Conservation (phyloP, 2,113 vertebrate genomes). For the Bombycilla garrulus region DNA sequence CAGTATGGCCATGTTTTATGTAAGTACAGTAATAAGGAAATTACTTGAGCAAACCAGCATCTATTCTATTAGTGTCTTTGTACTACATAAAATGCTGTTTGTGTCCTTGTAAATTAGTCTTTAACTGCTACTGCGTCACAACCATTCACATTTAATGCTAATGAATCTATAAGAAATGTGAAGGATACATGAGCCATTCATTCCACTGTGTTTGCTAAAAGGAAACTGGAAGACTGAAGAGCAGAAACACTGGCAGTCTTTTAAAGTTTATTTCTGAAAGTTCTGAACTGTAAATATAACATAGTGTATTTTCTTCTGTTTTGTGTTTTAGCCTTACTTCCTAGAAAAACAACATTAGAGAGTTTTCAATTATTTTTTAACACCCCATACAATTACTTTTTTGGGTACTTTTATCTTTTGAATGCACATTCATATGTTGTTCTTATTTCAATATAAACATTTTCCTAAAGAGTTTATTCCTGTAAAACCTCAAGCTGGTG, state of each 20-base stretch:
- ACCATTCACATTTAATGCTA: not conserved
- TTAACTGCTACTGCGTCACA: not conserved
- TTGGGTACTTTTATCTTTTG: not conserved
- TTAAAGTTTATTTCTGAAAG: not conserved
- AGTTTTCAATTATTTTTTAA: not conserved
- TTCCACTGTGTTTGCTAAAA: not conserved
- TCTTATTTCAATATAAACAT: slow-evolving; percentile 14
- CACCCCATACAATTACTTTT: not conserved
- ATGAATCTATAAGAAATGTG: not conserved
- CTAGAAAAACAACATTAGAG: not conserved
- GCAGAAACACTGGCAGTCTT: not conserved
- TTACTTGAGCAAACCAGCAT: not conserved
- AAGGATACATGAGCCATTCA: not conserved
- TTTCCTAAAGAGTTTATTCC: not conserved
- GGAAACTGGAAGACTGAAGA: not conserved
- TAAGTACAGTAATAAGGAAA: not conserved
- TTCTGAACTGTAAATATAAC: not conserved
- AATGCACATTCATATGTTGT: not conserved
- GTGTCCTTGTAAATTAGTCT: not conserved
- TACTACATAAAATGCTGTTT: not conserved
- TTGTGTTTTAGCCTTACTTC: not conserved
- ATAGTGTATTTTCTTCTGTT: not conserved
- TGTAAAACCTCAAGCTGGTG: not conserved
- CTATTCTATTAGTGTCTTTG: not conserved
- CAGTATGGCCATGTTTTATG: not conserved